These are phyloP conservation scores for Odontomachus brunneus DNA, from an alignment of 1,140 invertebrate species.

Conservation along the genomic window DNA sequence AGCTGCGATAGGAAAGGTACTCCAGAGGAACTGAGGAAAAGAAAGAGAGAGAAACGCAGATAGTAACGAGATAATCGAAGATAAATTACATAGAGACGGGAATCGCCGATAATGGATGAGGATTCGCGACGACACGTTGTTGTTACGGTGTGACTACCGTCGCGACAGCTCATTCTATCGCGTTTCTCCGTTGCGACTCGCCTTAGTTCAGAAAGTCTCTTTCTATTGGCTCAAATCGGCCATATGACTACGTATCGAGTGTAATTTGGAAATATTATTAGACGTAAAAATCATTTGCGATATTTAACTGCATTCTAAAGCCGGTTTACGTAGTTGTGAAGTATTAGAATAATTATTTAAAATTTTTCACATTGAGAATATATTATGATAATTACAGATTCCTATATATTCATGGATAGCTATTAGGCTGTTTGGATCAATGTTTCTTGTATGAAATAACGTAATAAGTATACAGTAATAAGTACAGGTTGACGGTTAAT, in stretches of 20 bases:
- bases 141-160: constrained; percentile 24
- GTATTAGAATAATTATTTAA: too few species aligned
- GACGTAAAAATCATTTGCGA: too few species aligned
- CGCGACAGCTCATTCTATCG: constrained; percentile 48
- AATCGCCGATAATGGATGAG: constrained; percentile 46
- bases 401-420: too few species aligned
- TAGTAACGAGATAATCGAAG: constrained; percentile 52
- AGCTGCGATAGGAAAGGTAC: constrained; percentile 2
- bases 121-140: constrained; percentile 10
- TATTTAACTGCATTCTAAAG: too few species aligned
- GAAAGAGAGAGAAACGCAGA: neutral
- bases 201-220: constrained; percentile 16
- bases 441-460: too few species aligned
- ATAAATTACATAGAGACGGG: constrained; percentile 51
- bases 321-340: too few species aligned
- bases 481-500: too few species aligned
- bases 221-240: constrained; percentile 17
- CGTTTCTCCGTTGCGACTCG: neutral
- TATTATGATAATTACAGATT: too few species aligned
- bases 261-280: too few species aligned
- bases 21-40: neutral
- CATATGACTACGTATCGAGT: neutral
- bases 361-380: too few species aligned
- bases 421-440: too few species aligned
- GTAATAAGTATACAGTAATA: too few species aligned